Evolutionary conservation across 2,113 vertebrate genomes (phyloP).

Genomic region (Enhydra lutris): DNA sequence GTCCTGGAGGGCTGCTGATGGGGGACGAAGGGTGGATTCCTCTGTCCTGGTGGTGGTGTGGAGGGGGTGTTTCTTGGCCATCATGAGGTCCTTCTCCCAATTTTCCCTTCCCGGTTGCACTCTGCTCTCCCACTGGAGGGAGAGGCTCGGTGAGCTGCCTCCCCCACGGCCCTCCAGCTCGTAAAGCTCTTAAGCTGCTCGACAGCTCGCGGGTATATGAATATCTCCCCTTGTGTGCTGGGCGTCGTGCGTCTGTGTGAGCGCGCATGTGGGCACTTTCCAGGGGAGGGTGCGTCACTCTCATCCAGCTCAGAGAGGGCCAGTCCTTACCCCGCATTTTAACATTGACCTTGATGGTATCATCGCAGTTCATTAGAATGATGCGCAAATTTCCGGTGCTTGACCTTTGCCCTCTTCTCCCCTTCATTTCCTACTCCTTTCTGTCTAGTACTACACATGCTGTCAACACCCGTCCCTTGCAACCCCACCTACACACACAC

Average conservation of each 20-base stretch:
- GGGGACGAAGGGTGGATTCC: fast-evolving
- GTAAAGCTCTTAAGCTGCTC: fast-evolving
- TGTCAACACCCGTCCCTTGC: fast-evolving
- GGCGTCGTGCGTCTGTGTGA: fast-evolving
- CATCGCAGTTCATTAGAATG: fast-evolving
- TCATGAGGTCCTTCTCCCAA: fast-evolving
- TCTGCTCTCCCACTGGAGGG: fast-evolving
- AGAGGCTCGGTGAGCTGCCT: fast-evolving
- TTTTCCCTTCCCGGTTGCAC: fast-evolving
- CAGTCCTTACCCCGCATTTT: background rate
- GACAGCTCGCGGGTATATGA: fast-evolving
- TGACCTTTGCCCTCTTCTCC: fast-evolving
- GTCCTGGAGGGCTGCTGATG: fast-evolving
- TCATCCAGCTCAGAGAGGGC: fast-evolving
- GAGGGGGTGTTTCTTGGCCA: background rate
- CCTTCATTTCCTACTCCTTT: fast-evolving
- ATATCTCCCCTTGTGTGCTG: fast-evolving
- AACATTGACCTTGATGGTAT: fast-evolving
- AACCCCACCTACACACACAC: no score
- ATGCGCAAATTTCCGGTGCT: fast-evolving
- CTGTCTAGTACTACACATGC: fast-evolving
- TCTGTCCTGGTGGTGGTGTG: fast-evolving
- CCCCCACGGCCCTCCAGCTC: fast-evolving
- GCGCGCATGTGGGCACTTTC: fast-evolving
- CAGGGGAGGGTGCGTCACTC: fast-evolving